Evolutionary conservation across 2,113 vertebrate genomes (phyloP).

Genomic region (Pipra filicauda): DNA sequence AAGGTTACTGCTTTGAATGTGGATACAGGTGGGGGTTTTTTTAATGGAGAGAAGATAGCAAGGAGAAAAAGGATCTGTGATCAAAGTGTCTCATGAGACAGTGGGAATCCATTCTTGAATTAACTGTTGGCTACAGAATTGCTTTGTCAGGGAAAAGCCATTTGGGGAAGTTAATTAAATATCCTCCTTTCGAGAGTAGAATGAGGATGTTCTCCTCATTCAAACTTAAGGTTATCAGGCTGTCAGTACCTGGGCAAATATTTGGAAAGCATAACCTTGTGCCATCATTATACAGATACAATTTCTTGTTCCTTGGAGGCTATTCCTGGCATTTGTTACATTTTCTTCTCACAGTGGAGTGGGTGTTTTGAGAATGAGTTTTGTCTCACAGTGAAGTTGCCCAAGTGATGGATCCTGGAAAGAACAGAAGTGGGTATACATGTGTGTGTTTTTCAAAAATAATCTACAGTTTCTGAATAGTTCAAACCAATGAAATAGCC

Average conservation of each 20-base stretch:
- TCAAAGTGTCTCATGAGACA: background rate
- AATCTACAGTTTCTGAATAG: background rate
- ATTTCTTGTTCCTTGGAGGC: background rate
- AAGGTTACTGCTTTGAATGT: background rate
- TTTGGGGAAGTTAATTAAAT: slow-evolving; percentile 55
- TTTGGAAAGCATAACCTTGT: background rate
- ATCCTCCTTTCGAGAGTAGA: background rate
- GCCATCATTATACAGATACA: background rate
- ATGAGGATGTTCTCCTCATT: slow-evolving; percentile 3
- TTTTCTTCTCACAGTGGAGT: background rate
- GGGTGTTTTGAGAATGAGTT: background rate
- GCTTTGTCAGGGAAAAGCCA: slow-evolving; percentile 45
- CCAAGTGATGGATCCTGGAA: background rate
- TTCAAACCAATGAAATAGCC: background rate
- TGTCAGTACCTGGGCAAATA: background rate
- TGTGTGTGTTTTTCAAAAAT: background rate
- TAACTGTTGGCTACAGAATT: slow-evolving; percentile 42
- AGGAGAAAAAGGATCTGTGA: background rate
- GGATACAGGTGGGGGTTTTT: background rate
- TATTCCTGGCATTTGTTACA: background rate
- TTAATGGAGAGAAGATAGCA: background rate
- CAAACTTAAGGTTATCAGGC: background rate
- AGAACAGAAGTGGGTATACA: background rate
- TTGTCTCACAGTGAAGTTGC: background rate
- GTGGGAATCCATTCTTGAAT: slow-evolving; percentile 31